These are phyloP conservation scores for Parapsyche elsis DNA, from an alignment of 1,140 invertebrate genomes.

Conservation along the genomic window DNA sequence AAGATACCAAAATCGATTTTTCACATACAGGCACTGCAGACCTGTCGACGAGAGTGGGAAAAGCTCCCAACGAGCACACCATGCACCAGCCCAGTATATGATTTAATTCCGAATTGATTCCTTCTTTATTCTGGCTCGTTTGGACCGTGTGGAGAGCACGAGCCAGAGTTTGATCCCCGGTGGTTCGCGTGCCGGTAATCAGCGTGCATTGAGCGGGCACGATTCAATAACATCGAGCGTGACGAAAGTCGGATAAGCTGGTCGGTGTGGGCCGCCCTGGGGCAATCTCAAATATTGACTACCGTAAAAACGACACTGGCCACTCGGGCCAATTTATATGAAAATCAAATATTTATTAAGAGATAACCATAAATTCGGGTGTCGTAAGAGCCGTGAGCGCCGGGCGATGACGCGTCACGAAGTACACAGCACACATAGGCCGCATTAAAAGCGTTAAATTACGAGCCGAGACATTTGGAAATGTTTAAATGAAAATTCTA, in stretches of 20 bases:
- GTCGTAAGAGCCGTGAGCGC: neutral
- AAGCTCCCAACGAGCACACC: no score
- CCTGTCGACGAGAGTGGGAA: no score
- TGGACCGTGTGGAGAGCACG: neutral
- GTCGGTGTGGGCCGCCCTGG: neutral
- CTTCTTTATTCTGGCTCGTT: neutral
- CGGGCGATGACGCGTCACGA: constrained; percentile 2
- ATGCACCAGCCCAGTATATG: no score
- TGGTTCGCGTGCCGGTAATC: constrained; percentile 42
- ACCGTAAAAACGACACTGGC: constrained; percentile 30
- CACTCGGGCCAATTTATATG: constrained; percentile 37
- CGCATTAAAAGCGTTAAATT: constrained; percentile 16
- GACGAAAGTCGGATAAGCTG: neutral
- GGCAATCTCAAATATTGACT: constrained; percentile 27
- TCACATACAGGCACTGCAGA: no score
- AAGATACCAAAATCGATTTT: no score
- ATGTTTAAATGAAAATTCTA: no score
- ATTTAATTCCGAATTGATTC: no score
- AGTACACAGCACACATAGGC: no score
- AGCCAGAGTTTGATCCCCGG: neutral
- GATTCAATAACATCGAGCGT: constrained; percentile 13
- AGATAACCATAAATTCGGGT: constrained; percentile 39
- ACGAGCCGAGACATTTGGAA: neutral
- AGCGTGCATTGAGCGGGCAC: constrained; percentile 38
- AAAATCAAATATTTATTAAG: constrained; percentile 44